These are phyloP conservation scores for Ceraclea dissimilis DNA, from an alignment of 2,888 invertebrate species.

Conservation along the genomic window DNA sequence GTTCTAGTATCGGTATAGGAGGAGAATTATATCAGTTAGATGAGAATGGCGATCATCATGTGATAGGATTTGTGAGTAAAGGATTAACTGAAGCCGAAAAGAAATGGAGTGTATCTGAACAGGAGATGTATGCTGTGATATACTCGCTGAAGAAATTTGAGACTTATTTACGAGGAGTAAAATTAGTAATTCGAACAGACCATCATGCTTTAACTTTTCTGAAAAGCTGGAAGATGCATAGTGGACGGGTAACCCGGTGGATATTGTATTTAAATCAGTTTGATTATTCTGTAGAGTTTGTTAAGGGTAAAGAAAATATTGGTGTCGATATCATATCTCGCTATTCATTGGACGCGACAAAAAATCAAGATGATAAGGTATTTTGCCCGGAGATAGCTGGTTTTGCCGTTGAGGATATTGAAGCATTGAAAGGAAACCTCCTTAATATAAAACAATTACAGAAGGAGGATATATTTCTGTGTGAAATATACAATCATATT, in stretches of 20 bases:
- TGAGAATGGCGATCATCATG: constrained; percentile 14
- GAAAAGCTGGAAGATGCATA: constrained; percentile 27
- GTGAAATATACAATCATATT: background rate
- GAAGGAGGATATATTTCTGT: background rate
- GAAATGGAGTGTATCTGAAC: constrained; percentile 26
- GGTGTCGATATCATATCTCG: constrained; percentile 3
- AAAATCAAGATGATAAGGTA: background rate
- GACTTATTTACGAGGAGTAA: constrained; percentile 26
- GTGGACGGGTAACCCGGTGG: constrained; percentile 26
- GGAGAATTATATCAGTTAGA: constrained; percentile 24
- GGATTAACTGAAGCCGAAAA: constrained; percentile 20
- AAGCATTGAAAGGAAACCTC: background rate
- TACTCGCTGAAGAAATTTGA: constrained; percentile 26
- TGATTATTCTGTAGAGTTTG: background rate
- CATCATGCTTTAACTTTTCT: constrained; percentile 20
- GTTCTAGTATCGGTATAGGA: constrained; percentile 14
- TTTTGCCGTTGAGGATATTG: background rate
- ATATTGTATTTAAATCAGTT: constrained; percentile 17
- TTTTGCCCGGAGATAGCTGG: background rate
- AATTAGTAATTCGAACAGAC: constrained; percentile 25
- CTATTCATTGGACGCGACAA: background rate
- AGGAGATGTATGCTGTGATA: constrained; percentile 27
- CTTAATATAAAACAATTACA: background rate
- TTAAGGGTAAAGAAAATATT: constrained; percentile 3
- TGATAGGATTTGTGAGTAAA: constrained; percentile 26